Conservation (phyloP, 2,113 vertebrate species). For the Psilopsiagon aurifrons region DNA sequence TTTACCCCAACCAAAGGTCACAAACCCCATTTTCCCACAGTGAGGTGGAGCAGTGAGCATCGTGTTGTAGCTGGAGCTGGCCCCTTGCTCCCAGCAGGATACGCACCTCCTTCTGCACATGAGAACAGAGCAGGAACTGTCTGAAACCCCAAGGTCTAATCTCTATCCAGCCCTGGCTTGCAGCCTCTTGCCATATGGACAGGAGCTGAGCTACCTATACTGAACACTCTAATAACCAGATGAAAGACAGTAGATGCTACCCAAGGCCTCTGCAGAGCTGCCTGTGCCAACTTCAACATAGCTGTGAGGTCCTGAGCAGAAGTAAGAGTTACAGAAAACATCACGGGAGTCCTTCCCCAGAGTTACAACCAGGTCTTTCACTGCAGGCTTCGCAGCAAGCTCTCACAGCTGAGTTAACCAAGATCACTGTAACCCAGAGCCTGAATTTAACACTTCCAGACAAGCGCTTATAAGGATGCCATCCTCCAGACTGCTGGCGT, state of each 20-base stretch:
- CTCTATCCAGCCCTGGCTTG: constrained; percentile 26
- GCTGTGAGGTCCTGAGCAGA: neutral
- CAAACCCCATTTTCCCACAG: neutral
- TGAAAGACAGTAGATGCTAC: neutral
- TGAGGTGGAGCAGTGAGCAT: neutral
- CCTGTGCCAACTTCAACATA: neutral
- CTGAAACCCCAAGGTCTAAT: neutral
- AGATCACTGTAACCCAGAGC: neutral
- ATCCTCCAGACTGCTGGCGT: rapidly evolving
- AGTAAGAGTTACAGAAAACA: neutral
- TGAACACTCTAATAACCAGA: constrained; percentile 40
- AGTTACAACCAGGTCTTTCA: neutral
- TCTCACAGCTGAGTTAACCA: neutral
- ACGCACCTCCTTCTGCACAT: constrained; percentile 40
- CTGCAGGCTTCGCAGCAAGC: neutral
- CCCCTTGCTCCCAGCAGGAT: neutral
- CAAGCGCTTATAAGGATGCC: rapidly evolving
- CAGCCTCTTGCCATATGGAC: neutral
- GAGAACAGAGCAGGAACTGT: neutral
- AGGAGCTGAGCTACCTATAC: constrained; percentile 9
- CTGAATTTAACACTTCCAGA: neutral
- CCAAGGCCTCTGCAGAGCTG: neutral
- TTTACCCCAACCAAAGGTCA: neutral
- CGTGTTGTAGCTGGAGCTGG: neutral
- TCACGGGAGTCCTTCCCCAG: neutral